Base-by-base conservation (phyloP, 2,113 vertebrate species). In the Gopherus evgoodei region DNA sequence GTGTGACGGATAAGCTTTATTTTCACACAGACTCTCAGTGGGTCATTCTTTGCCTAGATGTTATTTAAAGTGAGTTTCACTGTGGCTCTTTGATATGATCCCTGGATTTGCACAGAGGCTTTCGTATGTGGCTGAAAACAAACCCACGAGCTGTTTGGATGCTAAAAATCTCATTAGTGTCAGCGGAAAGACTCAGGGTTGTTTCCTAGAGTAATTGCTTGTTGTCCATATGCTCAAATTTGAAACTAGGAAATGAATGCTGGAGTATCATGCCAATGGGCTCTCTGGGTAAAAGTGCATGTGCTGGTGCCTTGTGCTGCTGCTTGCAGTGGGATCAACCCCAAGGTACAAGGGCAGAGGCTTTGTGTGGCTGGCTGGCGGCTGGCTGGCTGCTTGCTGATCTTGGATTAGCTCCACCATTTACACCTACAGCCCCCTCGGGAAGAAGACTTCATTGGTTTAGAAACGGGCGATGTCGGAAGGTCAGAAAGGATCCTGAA, bases 401-500 rank as follows among this genome's bases (percentile, higher is more conserved):
- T 53, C 87, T 83, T 25, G 69, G 57, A 38, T 42, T 81, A 3
- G 49, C 82, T 7, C 42, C 59, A 31, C 53, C 52, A 5, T n/a
- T 44, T 42, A 4, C 59, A 80, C 35, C 11, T 44, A 38, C 88
- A 47, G 12, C 87, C 65, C 86, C 2, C 65, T 83, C 93, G 91
- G 96, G 91, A 92, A 90, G 87, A 83, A 88, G 93, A 54, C 88
- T 96, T 22, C 0, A 11, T 42, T 0, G 14, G 83, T 86, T 93
- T 27, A 59, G 88, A 83, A 93, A 53, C 88, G 91, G 94, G 93
- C 87, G 94, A 83, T 88, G 44, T 84, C 80, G 62, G 85, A 87
- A 11, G 16, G n/a, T 65, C 87, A 91, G 90, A 92, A n/a, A 80
- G 35, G 14, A 44, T 81, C 81, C 3, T 75, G 72, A 84, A 72